Base-by-base conservation (phyloP, 2,888 invertebrate genomes). In the Euzophera pinguis region DNA sequence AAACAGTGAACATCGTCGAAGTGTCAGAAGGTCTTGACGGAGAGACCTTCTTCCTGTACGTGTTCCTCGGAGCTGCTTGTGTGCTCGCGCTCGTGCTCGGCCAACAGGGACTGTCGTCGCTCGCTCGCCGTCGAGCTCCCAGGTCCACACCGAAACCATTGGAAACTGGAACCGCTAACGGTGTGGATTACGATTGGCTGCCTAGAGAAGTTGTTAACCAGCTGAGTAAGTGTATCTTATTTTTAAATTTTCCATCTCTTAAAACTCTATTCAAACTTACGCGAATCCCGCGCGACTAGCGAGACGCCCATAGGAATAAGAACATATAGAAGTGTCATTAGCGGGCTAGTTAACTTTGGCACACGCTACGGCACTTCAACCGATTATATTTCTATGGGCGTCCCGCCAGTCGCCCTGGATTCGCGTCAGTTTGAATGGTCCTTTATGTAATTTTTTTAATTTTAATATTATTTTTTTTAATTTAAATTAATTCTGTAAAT, bases 111-210 rank as follows among this genome's bases (percentile, higher is more conserved):
- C 91, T 98, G 12, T 92, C 96, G 29, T 95, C 96, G 0, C 94
- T 97, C 48, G 97, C 97, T 29, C 93, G 95, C 55, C 95, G 95
- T 75, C 92, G 95, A 32, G 86, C 92, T 8, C 85, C 88, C 0
- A 63, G 87, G 7, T 87, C 87, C 58, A 92, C 78, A 1, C 91
- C 93, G 50, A 92, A 92, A 57, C 92, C 93, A 38, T 93, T 98
- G 3, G 99, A 99, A 89, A 96, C 97, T 66, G 99, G 99, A 59
- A 99, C 99, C 0, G 93, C 93, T 56, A 96, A 94, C 71, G 97
- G 98, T 83, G 97, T 99, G 3, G 99, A 99, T 85, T 99, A 97
- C 75, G 99, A 99, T 69, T 99, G 99, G 99, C 91, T 99, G 74
- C 99, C 99, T 38, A 95, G 95, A 74, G 97, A 98, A 84, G 95